Base-by-base conservation (phyloP, 1,140 invertebrate species). In the Cotesia vestalis region DNA sequence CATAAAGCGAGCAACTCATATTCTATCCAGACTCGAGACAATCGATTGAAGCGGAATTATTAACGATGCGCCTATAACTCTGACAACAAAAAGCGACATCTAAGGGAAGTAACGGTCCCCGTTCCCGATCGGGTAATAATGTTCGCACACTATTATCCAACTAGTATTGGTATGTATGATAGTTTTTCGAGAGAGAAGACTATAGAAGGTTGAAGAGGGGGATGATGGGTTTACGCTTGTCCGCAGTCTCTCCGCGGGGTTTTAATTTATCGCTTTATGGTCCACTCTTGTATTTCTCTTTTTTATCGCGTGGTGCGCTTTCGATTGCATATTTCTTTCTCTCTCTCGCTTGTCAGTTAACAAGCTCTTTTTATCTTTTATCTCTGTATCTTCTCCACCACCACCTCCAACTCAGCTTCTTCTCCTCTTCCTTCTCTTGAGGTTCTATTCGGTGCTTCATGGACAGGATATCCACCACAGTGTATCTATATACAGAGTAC, bases 181-280 rank as follows among this genome's bases (percentile, higher is more conserved):
- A 46, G 40, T 46, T 46, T 46, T 46, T 46, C 6, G 40, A 46
- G 40, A 46, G 40, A 9, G 40, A 9, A 46, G 40, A 46, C n/a
- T 64, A 40, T 63, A 46, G 3, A 63, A 9, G 38, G 38, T 46
- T 27, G 27, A 27, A 40, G 38, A 64, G 27, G 75, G 78, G 78
- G 81, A 83, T 78, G 83, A 84, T 81, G 80, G 78, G 77, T 83
- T 84, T 82, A 82, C 80, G 77, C 73, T 78, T 68, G 57, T 38
- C 59, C 72, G 51, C 63, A 68, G 69, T 40, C 73, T 69, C 63
- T 55, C 71, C 60, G 76, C 78, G 76, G 70, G 72, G 77, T 73
- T 71, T 84, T 81, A 84, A 85, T 86, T 85, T 84, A 85, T 84
- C 81, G 81, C 79, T 84, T 79, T 81, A 81, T 75, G 76, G 80